Evolutionary conservation across 2,113 vertebrate species (phyloP), one percentile per base, ranked within the genome.

Genomic region (Tauraco erythrolophus): DNA sequence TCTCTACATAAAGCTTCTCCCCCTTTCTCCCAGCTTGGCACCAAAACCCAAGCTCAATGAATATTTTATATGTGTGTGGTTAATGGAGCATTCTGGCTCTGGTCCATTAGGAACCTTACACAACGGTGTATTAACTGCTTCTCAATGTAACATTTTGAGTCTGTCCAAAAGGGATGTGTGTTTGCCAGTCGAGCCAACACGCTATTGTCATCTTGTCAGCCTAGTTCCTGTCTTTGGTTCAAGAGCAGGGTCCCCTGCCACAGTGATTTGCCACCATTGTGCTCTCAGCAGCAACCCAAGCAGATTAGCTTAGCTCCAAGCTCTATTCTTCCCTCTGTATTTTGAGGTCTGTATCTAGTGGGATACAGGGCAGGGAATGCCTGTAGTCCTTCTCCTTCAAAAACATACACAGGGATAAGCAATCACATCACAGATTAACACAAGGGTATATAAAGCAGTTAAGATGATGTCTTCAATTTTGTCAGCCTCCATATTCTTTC

Each of bases 11-110:
- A 97, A 89, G 37, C 43, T 97, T 94, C 45, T 70, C 65, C 84
- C 46, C 61, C 46, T 92, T 82, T 88, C 78, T 91, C 82, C 82
- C 93, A 61, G 82, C 76, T 95, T 98, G 95, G 89, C 93, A 98
- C 97, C 95, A 98, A 98, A 96, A 97, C 92, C 92, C 70, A 91
- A 97, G 68, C 84, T 97, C 97, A 94, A 89, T 98, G 97, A 98
- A 98, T 98, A 98, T 97, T 98, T 93, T 93, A 89, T 97, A 50
- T 41, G 95, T 98, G 97, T 97, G 97, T 97, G 97, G 97, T 96
- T 96, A 98, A 97, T 98, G 94, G 95, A 96, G 64, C 82, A 77
- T 96, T 97, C 72, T 98, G 97, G 96, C 98, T 97, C 71, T 89
- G 91, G 79, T 98, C 97, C 97, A 96, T 94, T 92, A 97, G 97